Percentiles rank a stretch among this genome's conserved stretches.
Conservation (phyloP, 2,113 vertebrate species). For the Trichomycterus rosablanca region DNA sequence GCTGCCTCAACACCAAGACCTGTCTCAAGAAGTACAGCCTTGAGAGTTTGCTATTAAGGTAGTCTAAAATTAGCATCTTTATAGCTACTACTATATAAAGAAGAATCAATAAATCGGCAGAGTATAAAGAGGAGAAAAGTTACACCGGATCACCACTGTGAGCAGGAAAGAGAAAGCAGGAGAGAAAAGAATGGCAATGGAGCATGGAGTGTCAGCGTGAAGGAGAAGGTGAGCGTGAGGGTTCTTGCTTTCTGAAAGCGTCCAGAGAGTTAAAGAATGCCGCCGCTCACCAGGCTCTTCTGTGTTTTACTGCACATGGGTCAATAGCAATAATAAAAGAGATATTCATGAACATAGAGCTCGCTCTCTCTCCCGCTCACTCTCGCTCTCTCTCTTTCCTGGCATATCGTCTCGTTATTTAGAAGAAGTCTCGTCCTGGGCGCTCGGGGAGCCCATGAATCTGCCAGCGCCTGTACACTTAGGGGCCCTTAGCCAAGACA, state of each 20-base stretch:
- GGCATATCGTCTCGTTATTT: conserved; percentile 60
- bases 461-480: conserved; percentile 50
- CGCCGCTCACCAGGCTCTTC: conserved; percentile 35
- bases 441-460: conserved; percentile 50
- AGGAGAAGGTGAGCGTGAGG: conserved; percentile 25
- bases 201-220: conserved; percentile 31
- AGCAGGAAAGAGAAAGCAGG: conserved; percentile 2
- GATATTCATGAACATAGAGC: conserved; percentile 62
- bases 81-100: not conserved
- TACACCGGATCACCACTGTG: not conserved
- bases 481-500: conserved; percentile 51
- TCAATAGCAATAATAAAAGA: conserved; percentile 70
- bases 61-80: conserved; percentile 24
- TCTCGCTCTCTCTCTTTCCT: conserved; percentile 29
- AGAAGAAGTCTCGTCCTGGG: conserved; percentile 51
- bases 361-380: conserved; percentile 7
- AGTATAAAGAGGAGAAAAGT: not conserved
- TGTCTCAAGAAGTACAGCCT: too few species aligned
- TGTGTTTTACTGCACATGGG: conserved; percentile 57
- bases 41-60: conserved; percentile 16
- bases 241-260: conserved; percentile 26
- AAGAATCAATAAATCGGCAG: not conserved
- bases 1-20: too few species aligned
- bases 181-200: conserved; percentile 16
- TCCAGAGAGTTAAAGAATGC: conserved; percentile 55